These are phyloP conservation scores for Danio tinwini DNA, from an alignment of 2,797 vertebrate species.

Conservation along the genomic window DNA sequence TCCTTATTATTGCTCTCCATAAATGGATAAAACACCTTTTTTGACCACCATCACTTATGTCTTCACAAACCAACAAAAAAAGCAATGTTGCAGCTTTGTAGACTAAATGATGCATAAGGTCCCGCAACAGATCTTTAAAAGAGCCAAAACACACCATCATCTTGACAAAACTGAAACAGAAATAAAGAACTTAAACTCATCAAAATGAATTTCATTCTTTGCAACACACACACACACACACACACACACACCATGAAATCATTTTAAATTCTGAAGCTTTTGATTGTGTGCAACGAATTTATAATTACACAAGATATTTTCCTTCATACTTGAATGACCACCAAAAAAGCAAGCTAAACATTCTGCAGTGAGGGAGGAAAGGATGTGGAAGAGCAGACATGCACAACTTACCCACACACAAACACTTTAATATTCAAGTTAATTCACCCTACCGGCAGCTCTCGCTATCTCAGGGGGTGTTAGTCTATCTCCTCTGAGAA, in stretches of 20 bases:
- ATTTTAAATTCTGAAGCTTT: neutral
- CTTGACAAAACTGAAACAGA: neutral
- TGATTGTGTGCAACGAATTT: neutral
- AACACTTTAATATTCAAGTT: constrained; percentile 6
- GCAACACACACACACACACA: neutral
- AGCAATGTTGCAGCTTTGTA: no score
- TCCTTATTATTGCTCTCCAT: constrained; percentile 16
- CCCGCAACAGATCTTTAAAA: neutral
- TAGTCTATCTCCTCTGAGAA: constrained; percentile 18
- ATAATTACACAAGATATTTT: neutral
- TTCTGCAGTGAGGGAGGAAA: neutral
- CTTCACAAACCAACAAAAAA: constrained; percentile 6
- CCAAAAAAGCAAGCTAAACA: neutral
- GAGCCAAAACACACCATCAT: neutral
- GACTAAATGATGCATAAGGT: no score
- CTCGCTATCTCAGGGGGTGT: neutral
- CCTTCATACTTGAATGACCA: neutral
- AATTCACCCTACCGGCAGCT: constrained; percentile 10
- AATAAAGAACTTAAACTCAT: neutral
- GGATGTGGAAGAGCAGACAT: constrained; percentile 13
- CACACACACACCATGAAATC: neutral
- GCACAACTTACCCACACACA: neutral
- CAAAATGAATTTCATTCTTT: neutral
- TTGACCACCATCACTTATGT: constrained; percentile 54
- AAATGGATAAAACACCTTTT: neutral